Conservation (phyloP, 1,140 invertebrate species). For the Nasonia giraulti region DNA sequence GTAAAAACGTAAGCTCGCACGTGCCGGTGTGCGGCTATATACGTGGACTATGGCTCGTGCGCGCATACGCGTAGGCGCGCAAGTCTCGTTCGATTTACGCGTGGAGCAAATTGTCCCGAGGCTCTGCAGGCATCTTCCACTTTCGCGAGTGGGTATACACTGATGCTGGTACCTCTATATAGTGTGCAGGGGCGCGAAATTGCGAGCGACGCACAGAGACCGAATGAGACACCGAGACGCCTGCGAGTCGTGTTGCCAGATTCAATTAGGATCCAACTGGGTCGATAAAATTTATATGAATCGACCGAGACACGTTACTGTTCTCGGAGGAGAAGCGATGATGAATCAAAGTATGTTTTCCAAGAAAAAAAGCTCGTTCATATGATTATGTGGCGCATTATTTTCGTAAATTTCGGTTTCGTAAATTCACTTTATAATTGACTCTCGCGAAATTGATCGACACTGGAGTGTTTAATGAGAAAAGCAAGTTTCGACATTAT, state of each 20-base stretch:
- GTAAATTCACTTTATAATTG: background rate
- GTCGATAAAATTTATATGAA: background rate
- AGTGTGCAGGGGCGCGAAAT: background rate
- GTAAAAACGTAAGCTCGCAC: background rate
- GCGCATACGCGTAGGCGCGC: background rate
- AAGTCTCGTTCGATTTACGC: too few relatives aligned
- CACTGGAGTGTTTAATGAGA: background rate
- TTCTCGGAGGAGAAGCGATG: background rate
- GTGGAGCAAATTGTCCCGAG: too few relatives aligned
- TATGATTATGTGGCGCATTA: too few relatives aligned
- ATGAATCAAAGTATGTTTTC: background rate
- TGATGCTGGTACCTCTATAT: too few relatives aligned
- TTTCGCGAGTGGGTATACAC: background rate
- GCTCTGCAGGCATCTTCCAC: too few relatives aligned
- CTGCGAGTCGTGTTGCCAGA: background rate
- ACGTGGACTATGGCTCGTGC: background rate
- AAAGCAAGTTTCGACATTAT: background rate
- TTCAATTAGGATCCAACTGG: slow-evolving; percentile 17
- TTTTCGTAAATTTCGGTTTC: background rate
- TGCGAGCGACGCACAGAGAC: background rate
- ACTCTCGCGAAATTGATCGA: too few relatives aligned
- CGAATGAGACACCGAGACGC: background rate
- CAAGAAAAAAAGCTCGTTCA: too few relatives aligned
- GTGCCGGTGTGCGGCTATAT: background rate
- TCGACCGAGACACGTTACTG: background rate